Conservation (phyloP, 2,113 vertebrate species). For the Chaetorhynchus papuensis region DNA sequence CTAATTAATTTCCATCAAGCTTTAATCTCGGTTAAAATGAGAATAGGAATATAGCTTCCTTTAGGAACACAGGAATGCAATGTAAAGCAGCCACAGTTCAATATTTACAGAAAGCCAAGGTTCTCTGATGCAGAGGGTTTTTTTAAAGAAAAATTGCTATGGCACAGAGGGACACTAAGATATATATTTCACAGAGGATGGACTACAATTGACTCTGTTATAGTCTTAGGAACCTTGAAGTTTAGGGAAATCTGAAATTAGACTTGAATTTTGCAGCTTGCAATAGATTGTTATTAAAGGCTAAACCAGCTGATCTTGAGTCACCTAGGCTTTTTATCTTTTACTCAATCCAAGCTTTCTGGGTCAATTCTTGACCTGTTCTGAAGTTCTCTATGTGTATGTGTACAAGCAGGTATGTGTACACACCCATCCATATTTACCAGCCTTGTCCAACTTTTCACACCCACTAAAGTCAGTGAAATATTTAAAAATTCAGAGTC, state of each 20-base stretch:
- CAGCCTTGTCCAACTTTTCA: not conserved
- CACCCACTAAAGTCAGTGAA: not conserved
- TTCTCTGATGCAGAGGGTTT: not conserved
- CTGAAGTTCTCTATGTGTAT: not conserved
- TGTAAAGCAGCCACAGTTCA: not conserved
- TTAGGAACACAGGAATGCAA: not conserved
- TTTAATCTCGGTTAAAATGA: not conserved
- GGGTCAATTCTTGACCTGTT: not conserved
- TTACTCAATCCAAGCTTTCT: not conserved
- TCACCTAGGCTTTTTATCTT: not conserved
- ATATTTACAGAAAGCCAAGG: not conserved
- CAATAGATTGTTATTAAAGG: not conserved
- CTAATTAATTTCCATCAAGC: not conserved
- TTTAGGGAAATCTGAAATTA: not conserved
- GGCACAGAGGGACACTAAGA: not conserved
- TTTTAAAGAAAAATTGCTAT: not conserved
- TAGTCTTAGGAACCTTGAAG: not conserved
- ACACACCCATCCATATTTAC: not conserved
- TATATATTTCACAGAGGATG: not conserved
- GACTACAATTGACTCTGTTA: not conserved
- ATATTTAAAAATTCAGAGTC: not conserved
- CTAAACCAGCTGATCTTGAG: not conserved
- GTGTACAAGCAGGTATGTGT: not conserved
- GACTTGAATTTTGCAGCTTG: not conserved
- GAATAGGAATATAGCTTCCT: not conserved